Evolutionary conservation across 2,888 invertebrate genomes (phyloP).

Genomic region (Phrixothrix hirtus): DNA sequence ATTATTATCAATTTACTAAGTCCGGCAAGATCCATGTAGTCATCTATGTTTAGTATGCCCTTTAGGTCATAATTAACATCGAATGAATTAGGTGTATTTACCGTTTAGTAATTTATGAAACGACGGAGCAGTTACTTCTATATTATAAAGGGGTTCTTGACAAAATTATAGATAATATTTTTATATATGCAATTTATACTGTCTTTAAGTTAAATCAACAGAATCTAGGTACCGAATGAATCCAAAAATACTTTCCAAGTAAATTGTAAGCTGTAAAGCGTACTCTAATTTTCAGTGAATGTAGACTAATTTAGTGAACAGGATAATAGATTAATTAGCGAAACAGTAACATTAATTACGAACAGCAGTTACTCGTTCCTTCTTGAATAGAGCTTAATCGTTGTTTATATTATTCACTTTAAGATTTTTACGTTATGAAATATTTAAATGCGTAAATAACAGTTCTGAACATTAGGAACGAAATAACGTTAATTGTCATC

Average conservation of each 20-base stretch:
- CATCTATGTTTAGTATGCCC: too few relatives aligned
- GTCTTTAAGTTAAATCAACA: not conserved
- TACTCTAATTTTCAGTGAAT: conserved; percentile 23
- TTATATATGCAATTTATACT: not conserved
- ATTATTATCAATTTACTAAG: too few relatives aligned
- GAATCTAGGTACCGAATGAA: not conserved
- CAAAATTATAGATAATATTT: not conserved
- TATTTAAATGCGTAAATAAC: too few relatives aligned
- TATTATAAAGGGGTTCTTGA: not conserved
- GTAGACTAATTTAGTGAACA: conserved; percentile 21
- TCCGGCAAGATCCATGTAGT: too few relatives aligned
- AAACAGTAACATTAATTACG: conserved; percentile 20
- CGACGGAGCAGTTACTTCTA: not conserved
- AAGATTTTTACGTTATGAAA: too few relatives aligned
- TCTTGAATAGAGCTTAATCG: too few relatives aligned
- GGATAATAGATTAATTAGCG: conserved; percentile 23
- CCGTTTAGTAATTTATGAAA: too few relatives aligned
- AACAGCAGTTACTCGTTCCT: conserved; percentile 35
- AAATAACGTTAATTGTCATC: too few relatives aligned
- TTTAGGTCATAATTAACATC: too few relatives aligned
- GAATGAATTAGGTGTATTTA: too few relatives aligned
- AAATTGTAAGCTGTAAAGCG: conserved; percentile 11
- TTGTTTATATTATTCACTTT: too few relatives aligned
- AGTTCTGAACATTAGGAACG: too few relatives aligned
- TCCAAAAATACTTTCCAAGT: conserved; percentile 3